A percentile compares a stretch with the other conserved stretches of the same genome.
Evolutionary conservation across 2,797 vertebrate genomes (phyloP).

Genomic region (Gallinago stenura): DNA sequence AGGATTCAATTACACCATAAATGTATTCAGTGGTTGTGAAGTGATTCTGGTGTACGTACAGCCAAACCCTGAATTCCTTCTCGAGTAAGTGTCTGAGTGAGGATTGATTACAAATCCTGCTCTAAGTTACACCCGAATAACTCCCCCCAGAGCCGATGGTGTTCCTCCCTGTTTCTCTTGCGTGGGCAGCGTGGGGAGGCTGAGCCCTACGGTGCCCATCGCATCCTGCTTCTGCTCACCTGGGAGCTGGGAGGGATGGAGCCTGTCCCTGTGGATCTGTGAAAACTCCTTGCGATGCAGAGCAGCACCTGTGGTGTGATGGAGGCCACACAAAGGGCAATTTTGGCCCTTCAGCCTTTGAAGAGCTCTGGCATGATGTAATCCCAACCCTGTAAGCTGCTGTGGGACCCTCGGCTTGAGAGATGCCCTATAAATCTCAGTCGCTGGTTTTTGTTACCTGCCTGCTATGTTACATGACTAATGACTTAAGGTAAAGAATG

Average conservation of each 20-base stretch:
- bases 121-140: neutral
- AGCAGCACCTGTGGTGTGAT: neutral
- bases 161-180: neutral
- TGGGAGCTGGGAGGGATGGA: neutral
- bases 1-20: conserved; percentile 41
- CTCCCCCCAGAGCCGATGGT: neutral
- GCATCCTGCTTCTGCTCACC: neutral
- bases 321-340: neutral
- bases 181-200: neutral
- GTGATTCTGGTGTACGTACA: neutral
- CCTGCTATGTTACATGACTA: conserved; percentile 39
- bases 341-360: conserved; percentile 37
- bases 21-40: conserved; percentile 51
- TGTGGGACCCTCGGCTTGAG: neutral
- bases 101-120: conserved; percentile 40
- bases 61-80: conserved; percentile 62
- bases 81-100: conserved; percentile 35
- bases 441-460: conserved; percentile 44
- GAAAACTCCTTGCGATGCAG: neutral
- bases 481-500: conserved; percentile 68
- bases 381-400: conserved; percentile 15
- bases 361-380: conserved; percentile 50
- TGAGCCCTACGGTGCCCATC: fast-evolving
- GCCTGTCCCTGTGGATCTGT: neutral
- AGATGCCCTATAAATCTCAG: conserved; percentile 48